Conservation (phyloP, 2,888 invertebrate species). For the Agrilus mali region DNA sequence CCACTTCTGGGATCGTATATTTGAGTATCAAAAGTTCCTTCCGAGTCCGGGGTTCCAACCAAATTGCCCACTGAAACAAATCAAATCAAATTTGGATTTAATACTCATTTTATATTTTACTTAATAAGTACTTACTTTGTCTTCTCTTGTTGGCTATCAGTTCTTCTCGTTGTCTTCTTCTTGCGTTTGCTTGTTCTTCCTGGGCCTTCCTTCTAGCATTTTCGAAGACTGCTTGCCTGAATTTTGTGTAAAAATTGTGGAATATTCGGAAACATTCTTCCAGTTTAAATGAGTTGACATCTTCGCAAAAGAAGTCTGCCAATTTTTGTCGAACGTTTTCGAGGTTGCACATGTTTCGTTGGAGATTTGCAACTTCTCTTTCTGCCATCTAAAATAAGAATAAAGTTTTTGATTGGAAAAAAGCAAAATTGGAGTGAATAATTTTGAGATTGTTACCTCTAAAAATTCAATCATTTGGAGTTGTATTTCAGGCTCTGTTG, state of each 20-base stretch:
- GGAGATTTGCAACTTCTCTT: constrained; percentile 62
- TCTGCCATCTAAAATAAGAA: constrained; percentile 51
- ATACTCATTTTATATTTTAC: background rate
- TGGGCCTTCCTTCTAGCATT: constrained; percentile 71
- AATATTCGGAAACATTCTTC: constrained; percentile 91
- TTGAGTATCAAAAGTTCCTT: constrained; percentile 63
- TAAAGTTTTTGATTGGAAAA: background rate
- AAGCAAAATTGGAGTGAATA: background rate
- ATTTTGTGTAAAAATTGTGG: constrained; percentile 77
- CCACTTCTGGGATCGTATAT: constrained; percentile 61
- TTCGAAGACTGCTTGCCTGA: constrained; percentile 70
- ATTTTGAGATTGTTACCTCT: constrained; percentile 40
- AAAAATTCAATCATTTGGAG: constrained; percentile 81
- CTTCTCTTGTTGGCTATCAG: constrained; percentile 48
- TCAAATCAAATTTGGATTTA: constrained; percentile 4
- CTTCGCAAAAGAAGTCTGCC: constrained; percentile 91
- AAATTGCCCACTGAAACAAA: constrained; percentile 45
- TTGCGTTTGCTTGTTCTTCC: constrained; percentile 75
- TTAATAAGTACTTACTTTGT: constrained; percentile 44
- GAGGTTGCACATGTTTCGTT: constrained; percentile 70
- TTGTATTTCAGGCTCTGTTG: constrained; percentile 70
- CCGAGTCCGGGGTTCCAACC: constrained; percentile 59
- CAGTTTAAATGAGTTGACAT: constrained; percentile 74
- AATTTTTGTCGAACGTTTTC: constrained; percentile 68
- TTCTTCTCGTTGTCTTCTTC: constrained; percentile 64